Conservation (phyloP, 92 coral and sea anemone genomes). For the Pocillopora grandis region DNA sequence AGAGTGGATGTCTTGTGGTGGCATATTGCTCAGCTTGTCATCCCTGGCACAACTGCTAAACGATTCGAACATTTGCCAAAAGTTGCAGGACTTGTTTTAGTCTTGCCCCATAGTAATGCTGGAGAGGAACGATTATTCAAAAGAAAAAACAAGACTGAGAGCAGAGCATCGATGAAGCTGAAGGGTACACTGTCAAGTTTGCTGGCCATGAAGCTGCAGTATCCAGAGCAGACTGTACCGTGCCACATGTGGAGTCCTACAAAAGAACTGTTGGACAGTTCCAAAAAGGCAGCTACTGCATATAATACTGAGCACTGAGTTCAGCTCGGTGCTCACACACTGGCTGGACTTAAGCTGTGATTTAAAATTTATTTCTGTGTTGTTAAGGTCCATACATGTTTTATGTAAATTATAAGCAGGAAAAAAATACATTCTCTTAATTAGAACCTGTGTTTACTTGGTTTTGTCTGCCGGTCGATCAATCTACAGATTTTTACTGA, state of each 20-base stretch:
- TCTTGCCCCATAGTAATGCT: conserved; percentile 62
- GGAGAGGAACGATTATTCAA: conserved; percentile 60
- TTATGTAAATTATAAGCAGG: too few relatives aligned
- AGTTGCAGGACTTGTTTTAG: conserved; percentile 59
- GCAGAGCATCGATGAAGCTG: conserved; percentile 43
- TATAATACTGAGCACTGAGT: too few relatives aligned
- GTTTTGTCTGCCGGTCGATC: too few relatives aligned
- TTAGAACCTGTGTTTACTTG: too few relatives aligned
- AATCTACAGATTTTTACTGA: too few relatives aligned
- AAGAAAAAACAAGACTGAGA: conserved; percentile 60
- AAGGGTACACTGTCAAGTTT: conserved; percentile 67
- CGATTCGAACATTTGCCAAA: conserved; percentile 38
- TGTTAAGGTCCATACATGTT: not conserved
- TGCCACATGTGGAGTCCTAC: too few relatives aligned
- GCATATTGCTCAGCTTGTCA: conserved; percentile 37
- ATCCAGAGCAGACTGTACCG: conserved; percentile 36
- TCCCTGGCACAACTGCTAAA: conserved; percentile 38
- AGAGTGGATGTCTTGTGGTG: conserved; percentile 37
- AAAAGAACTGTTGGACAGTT: too few relatives aligned
- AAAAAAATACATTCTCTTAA: too few relatives aligned
- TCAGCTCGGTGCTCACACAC: too few relatives aligned
- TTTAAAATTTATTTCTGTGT: not conserved
- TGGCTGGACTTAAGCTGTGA: not conserved
- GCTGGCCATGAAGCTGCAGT: conserved; percentile 60
- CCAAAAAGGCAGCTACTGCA: too few relatives aligned